Evolutionary conservation across 2,113 vertebrate genomes (phyloP).

Genomic region (Ageneiosus marmoratus): DNA sequence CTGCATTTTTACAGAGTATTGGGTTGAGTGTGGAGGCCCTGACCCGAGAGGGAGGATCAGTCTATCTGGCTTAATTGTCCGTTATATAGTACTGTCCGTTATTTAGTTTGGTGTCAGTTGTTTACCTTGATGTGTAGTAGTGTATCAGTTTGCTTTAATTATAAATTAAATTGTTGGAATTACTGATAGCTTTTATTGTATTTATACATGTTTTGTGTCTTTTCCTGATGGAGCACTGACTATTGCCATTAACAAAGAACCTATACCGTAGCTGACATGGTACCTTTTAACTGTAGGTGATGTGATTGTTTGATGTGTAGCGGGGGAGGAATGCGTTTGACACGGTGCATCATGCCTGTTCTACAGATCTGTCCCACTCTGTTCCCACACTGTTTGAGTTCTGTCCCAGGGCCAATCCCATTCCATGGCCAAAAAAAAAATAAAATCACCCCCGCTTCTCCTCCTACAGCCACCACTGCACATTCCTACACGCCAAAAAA

Average conservation of each 20-base stretch:
- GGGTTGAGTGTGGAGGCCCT: not conserved
- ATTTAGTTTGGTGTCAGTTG: slow-evolving; percentile 8
- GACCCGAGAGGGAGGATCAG: slow-evolving; percentile 2
- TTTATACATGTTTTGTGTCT: not conserved
- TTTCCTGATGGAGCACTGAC: not conserved
- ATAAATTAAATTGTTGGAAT: not conserved
- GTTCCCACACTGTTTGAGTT: slow-evolving; percentile 41
- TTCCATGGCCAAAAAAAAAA: slow-evolving; percentile 30
- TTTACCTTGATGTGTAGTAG: slow-evolving; percentile 8
- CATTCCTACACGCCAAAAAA: slow-evolving; percentile 47
- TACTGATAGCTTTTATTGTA: not conserved
- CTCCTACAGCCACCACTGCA: slow-evolving; percentile 28
- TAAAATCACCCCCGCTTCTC: slow-evolving; percentile 41
- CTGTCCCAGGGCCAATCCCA: slow-evolving; percentile 47
- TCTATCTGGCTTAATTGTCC: not conserved
- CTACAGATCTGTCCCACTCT: slow-evolving; percentile 19
- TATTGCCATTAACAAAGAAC: slow-evolving; percentile 45
- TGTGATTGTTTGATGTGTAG: slow-evolving; percentile 36
- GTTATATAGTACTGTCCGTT: not conserved
- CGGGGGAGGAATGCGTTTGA: slow-evolving; percentile 43
- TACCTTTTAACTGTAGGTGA: not conserved
- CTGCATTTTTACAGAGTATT: slow-evolving; percentile 7
- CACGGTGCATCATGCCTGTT: slow-evolving; percentile 35
- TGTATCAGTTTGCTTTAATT: not conserved
- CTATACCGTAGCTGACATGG: slow-evolving; percentile 4